Base-by-base conservation (phyloP, 2,113 vertebrate species). In the Telmatochromis sp. region DNA sequence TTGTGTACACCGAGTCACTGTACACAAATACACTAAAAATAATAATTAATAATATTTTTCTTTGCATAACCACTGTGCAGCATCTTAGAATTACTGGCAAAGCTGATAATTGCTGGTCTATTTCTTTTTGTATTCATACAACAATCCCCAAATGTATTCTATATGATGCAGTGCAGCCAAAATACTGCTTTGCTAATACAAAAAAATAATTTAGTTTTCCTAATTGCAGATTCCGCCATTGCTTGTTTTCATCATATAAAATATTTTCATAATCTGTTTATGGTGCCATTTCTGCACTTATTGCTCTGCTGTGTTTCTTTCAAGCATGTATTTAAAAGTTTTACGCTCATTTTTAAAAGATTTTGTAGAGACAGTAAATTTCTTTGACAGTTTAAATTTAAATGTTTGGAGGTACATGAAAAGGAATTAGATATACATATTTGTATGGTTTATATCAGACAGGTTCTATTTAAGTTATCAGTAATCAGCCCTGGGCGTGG, bases 401-500 rank as follows among this genome's bases (percentile, higher is more conserved):
- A 17, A 11, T 63, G 8, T 63, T 33, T 33, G 15, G 31, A 11
- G 9, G 15, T 10, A 11, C 58, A 6, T 63, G 15, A 33, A 63
- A 63, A 63, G 1, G 28, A 63, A 63, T 63, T 33, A 63, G 17
- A 63, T 33, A 19, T 63, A 63, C 28, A 33, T 28, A 57, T 57
- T 57, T 5, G 13, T 57, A 57, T 28, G 54, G 23, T 55, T 55
- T 55, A 55, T 54, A 12, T 55, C 0, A 26, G 53, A 55, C 21
- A 55, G 53, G 53, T 23, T 55, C 53, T 23, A 26, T 13, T 26
- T 57, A 14, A 57, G 2, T 57, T 23, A 57, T 57, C 23, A 26
- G 54, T 28, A 12, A 57, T 26, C 12, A 14, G 54, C 12, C 6
- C 3, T 28, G 54, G 23, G 0, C 1, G 12, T 28, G 23, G 54